Evolutionary conservation across 1,140 invertebrate species (phyloP), one percentile per base, ranked within the genome.

Genomic region (Sminthurides bifidus): DNA sequence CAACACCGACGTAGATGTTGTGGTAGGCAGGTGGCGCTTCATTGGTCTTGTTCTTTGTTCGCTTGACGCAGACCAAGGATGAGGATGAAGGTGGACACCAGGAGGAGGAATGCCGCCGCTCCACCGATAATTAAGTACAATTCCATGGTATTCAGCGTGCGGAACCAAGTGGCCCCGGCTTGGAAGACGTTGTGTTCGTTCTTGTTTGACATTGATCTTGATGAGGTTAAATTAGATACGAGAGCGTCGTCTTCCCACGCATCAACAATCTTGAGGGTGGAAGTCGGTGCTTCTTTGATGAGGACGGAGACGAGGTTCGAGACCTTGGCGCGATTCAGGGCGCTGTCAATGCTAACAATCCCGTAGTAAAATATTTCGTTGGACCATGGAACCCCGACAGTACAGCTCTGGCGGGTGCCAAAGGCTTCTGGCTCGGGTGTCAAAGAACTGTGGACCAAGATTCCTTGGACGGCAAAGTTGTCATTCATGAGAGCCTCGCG

Each of bases 331-430:
- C 66, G 52, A 49, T 68, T 67, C 29, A 60, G 55, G 29, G 55
- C 54, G 40, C 44, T 56, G 51, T 69, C 68, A 52, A 66, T 59
- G 10, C 67, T 64, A 2, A 69, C 66, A 14, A 69, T 63, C 21
- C 65, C 68, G 58, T 69, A 69, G 58, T 68, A 69, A 50, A 69
- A 69, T 19, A 67, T 59, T 50, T 69, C 65, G 40, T 69, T 69
- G 17, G 66, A 48, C 68, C 68, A 69, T 3, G 68, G 68, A 5
- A 69, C 66, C 8, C 62, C 64, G 3, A 68, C 68, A 19, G 61
- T 63, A 40, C 56, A 66, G 27, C 61, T 63, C 48, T 69, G 67
- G n/a, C 61, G 52, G 2, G 56, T 57, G 10, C 68, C 68, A 35
- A 58, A 60, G 30, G 52, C 58, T 40, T 63, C 65, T 8, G 68